These are phyloP conservation scores for Heliconius hewitsoni DNA, from an alignment of 1,140 invertebrate genomes.

Conservation along the genomic window DNA sequence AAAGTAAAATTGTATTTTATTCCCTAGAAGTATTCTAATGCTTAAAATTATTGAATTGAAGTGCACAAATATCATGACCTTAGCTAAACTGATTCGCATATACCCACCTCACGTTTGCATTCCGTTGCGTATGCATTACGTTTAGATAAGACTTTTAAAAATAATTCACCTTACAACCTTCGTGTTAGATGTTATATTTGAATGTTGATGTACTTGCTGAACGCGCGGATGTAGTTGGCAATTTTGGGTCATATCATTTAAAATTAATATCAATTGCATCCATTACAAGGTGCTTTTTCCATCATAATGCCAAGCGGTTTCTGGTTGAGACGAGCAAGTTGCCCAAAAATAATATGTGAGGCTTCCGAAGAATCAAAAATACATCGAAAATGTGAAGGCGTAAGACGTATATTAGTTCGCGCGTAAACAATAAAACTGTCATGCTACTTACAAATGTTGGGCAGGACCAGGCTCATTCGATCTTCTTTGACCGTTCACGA, in stretches of 20 bases:
- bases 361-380: background rate
- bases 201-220: constrained; percentile 26
- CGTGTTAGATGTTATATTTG: constrained; percentile 38
- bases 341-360: constrained; percentile 22
- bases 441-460: constrained; percentile 59
- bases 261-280: constrained; percentile 40
- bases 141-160: constrained; percentile 31
- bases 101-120: constrained; percentile 48
- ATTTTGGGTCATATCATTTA: constrained; percentile 37
- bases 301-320: constrained; percentile 28
- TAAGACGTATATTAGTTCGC: constrained; percentile 44
- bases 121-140: constrained; percentile 47
- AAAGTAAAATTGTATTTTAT: background rate
- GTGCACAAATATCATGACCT: constrained; percentile 53
- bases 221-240: constrained; percentile 42
- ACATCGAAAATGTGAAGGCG: background rate
- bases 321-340: background rate
- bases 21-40: background rate
- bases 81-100: constrained; percentile 53
- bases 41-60: constrained; percentile 32
- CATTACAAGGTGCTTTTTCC: constrained; percentile 42
- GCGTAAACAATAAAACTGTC: constrained; percentile 47
- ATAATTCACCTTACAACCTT: constrained; percentile 42
- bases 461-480: constrained; percentile 54
- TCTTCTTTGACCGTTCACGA: constrained; percentile 71